Evolutionary conservation across 2,113 vertebrate species (phyloP), one percentile per base, ranked within the genome.

Genomic region (Macrotis lagotis): DNA sequence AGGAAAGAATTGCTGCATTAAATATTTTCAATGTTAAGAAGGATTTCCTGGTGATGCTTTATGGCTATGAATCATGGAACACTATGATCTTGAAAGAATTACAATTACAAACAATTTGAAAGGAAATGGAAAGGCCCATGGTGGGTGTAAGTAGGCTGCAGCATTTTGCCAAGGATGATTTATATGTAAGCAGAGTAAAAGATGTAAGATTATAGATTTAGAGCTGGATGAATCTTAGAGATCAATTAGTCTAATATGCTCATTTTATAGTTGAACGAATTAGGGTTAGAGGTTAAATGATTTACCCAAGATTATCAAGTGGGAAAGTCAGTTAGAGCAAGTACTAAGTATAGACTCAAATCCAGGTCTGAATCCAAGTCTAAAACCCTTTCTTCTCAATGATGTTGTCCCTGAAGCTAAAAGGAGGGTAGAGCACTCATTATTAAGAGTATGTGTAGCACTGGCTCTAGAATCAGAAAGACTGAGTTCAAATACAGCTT

Each of bases 61-160:
- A 83, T 83, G 66, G 66, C 66, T 83, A 83, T 83, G 66, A 83
- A 83, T 83, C 66, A 83, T 83, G 66, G 66, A 83, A 83, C 66
- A 83, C n/a, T 44, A 83, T 83, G 66, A 83, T 44, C n/a, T 44
- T 6, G 6, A 19, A 83, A 83, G 66, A 83, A 83, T 44, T 83
- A 83, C 37, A 83, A 83, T 83, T 83, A 44, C 66, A 83, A 83
- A 83, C 66, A 83, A 83, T 24, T 83, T 24, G 7, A 83, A 83
- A 83, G 19, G 66, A 83, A 83, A 83, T 44, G n/a, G 66, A 83
- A 83, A 83, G 66, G 19, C n/a, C 37, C 66, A 83, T 83, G 66
- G 66, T 83, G 66, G 66, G 66, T 44, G 66, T 83, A 83, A 83
- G 37, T 83, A 83, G 19, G 66, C 66, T 24, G n/a, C 37, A 83